Evolutionary conservation across 1,140 invertebrate genomes (phyloP).

Genomic region (Drosophila triauraria): DNA sequence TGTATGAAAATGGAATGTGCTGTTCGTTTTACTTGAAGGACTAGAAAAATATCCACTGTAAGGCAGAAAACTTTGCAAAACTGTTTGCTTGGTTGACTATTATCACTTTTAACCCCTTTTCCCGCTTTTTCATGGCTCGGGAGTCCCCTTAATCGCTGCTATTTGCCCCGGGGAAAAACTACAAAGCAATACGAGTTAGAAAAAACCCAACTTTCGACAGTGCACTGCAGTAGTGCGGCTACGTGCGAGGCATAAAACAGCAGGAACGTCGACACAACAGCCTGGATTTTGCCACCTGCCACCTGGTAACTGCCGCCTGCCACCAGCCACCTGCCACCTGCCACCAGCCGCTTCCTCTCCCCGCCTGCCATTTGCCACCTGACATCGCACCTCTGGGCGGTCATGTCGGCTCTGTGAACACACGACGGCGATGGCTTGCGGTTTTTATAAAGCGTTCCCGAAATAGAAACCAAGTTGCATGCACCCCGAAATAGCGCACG

Average conservation of each 20-base stretch:
- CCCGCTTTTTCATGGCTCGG: slow-evolving; percentile 3
- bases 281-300: slow-evolving; percentile 33
- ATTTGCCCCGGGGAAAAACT: slow-evolving; percentile 5
- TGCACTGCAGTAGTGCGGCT: slow-evolving; percentile 41
- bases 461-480: slow-evolving; percentile 75
- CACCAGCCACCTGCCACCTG: slow-evolving; percentile 6
- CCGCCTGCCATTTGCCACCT: slow-evolving; percentile 7
- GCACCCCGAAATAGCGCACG: slow-evolving; percentile 64
- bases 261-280: slow-evolving; percentile 25
- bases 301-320: slow-evolving; percentile 13
- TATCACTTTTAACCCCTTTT: slow-evolving; percentile 8
- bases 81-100: neutral
- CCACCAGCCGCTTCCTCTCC: slow-evolving; percentile 4
- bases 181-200: slow-evolving; percentile 24
- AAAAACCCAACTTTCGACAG: slow-evolving; percentile 44
- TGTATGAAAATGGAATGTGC: neutral
- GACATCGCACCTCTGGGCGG: slow-evolving; percentile 47
- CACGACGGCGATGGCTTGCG: slow-evolving; percentile 54
- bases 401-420: slow-evolving; percentile 67
- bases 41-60: neutral
- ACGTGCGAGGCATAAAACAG: slow-evolving; percentile 67
- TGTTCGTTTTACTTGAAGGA: too few relatives aligned
- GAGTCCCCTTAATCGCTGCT: slow-evolving; percentile 43
- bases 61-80: neutral
- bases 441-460: slow-evolving; percentile 66